Evolutionary conservation across 2,113 vertebrate species (phyloP).

Genomic region (Edolisoma coerulescens): DNA sequence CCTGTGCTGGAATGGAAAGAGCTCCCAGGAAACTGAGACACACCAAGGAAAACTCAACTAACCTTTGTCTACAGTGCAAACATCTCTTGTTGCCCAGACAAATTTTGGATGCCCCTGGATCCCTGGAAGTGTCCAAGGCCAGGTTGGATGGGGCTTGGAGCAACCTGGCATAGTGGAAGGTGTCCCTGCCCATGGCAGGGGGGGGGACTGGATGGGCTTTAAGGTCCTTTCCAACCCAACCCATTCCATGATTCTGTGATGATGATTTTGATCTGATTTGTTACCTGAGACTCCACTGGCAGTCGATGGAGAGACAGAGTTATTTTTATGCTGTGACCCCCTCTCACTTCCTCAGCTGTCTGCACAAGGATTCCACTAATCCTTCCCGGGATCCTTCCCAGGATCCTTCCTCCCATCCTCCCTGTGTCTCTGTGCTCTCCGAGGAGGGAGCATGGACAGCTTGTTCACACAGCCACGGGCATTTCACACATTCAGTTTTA

Average conservation of each 20-base stretch:
- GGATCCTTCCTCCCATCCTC: neutral
- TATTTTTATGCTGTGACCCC: neutral
- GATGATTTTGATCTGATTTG: neutral
- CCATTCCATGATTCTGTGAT: neutral
- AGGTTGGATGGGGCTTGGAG: accelerated
- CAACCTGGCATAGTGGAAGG: accelerated
- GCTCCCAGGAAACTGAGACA: neutral
- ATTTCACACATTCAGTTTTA: neutral
- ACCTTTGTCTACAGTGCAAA: neutral
- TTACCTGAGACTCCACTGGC: neutral
- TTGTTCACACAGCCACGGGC: neutral
- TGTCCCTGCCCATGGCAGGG: neutral
- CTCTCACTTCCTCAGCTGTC: neutral
- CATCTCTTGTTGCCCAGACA: neutral
- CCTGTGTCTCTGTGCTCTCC: neutral
- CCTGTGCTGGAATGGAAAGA: neutral
- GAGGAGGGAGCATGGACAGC: neutral
- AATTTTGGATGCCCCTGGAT: neutral
- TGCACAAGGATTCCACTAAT: neutral
- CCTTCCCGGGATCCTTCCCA: neutral
- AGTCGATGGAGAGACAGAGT: accelerated
- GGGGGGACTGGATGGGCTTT: accelerated
- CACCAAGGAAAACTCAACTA: neutral
- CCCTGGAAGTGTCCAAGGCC: neutral
- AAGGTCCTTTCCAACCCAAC: neutral